phyloP scores from a whole-genome alignment of 2,888 invertebrate species.

The Tinea trinotella region DNA sequence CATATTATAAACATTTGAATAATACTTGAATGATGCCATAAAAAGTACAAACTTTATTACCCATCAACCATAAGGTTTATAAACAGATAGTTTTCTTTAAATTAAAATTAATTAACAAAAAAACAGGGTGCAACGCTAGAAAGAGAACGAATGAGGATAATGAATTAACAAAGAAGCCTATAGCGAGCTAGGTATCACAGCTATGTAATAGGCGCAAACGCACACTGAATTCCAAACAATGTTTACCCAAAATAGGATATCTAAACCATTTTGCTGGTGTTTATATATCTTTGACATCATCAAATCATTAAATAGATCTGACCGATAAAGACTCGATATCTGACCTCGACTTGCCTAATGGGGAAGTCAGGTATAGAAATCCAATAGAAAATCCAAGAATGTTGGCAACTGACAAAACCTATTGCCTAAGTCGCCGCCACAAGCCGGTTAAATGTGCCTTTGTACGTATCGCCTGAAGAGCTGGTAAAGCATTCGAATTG shows the following conservation, averaged over 20 bases:
- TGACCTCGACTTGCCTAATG: no score
- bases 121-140: constrained; percentile 24
- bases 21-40: background rate
- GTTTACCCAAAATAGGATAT: background rate
- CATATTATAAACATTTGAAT: background rate
- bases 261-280: background rate
- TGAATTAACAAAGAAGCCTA: constrained; percentile 9
- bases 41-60: constrained; percentile 7
- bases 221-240: background rate
- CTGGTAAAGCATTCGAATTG: no score
- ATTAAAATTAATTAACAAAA: background rate
- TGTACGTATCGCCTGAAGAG: no score
- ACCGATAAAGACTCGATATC: no score
- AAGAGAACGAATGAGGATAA: constrained; percentile 45
- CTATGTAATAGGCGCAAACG: no score
- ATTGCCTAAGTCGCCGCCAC: no score
- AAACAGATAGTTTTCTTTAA: background rate
- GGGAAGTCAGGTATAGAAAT: no score
- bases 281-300: no score
- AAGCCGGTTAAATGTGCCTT: no score
- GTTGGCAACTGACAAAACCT: no score
- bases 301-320: no score
- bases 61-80: background rate
- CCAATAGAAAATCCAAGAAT: no score
- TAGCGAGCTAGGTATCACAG: constrained; percentile 12